Base-by-base conservation (phyloP, 2,113 vertebrate genomes). In the Xenopus laevis region DNA sequence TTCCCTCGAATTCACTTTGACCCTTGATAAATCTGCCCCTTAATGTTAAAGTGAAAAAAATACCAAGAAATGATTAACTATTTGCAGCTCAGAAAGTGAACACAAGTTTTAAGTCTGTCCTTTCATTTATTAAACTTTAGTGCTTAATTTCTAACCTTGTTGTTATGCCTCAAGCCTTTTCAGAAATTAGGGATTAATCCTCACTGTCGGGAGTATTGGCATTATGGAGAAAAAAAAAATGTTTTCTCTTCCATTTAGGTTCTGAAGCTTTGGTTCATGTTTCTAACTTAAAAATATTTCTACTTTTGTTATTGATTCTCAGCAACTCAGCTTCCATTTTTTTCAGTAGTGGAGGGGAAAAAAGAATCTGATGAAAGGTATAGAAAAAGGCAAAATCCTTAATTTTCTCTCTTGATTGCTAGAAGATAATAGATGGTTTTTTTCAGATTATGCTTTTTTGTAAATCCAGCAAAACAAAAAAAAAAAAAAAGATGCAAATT, bases 101-200 rank as follows among this genome's bases (percentile, higher is more conserved):
- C 18, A 44, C 17, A 33, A 9, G 40, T 58, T 15, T n/a, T 23
- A 68, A 46, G 57, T 47, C 57, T 23, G 18, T 40, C 57, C 44
- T 71, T 71, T 71, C 13, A 46, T 61, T 71, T 61, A 30, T 20
- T 60, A 71, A 71, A 40, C 69, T 61, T 60, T 40, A 44, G 57
- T 47, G 69, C 57, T 61, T 71, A 21, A 60, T 61, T 47, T 71
- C 69, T 71, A 71, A 71, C 57, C 57, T 61, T 44, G 40, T 60
- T 61, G 27, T 71, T 61, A 71, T 71, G 69, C 57, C 58, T 60
- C 50, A 20, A 23, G 69, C 58, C 58, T 61, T 47, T 71, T 61
- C 18, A 71, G 16, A 60, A 61, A 40, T 57, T 68, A 68, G 53
- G 27, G 66, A 68, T 61, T 71, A 71, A 71, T 71, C 69, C 58